Percentiles rank a stretch among this genome's conserved stretches.
These are phyloP conservation scores for Seira musarum DNA, from an alignment of 2,888 invertebrate genomes.

Conservation along the genomic window DNA sequence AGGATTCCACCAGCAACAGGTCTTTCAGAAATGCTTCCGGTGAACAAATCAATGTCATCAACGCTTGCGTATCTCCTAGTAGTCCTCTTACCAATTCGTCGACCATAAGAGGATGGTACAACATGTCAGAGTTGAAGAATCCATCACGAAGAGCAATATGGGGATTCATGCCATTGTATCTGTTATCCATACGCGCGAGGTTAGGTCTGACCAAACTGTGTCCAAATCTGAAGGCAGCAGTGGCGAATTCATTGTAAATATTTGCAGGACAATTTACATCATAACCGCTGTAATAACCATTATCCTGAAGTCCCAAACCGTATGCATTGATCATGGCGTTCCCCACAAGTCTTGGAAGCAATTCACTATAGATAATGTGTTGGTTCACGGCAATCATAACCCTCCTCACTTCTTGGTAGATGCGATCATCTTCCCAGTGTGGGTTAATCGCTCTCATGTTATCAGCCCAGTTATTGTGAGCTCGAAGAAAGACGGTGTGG, in stretches of 20 bases:
- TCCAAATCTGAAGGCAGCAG: conserved; percentile 93
- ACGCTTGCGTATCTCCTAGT: conserved; percentile 90
- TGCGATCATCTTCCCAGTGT: conserved; percentile 89
- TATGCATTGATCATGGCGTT: conserved; percentile 73
- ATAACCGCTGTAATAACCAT: conserved; percentile 79
- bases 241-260: conserved; percentile 90
- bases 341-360: conserved; percentile 87
- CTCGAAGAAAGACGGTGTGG: conserved; percentile 90
- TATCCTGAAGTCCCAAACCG: conserved; percentile 73
- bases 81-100: conserved; percentile 91
- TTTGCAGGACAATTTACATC: conserved; percentile 91
- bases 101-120: conserved; percentile 83
- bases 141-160: conserved; percentile 88
- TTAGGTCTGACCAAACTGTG: conserved; percentile 91
- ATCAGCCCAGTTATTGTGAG: conserved; percentile 90
- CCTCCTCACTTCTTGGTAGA: conserved; percentile 84
- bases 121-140: conserved; percentile 92
- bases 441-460: conserved; percentile 86
- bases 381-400: conserved; percentile 86
- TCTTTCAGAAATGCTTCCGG: conserved; percentile 92
- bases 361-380: conserved; percentile 90
- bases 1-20: conserved; percentile 92
- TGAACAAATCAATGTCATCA: conserved; percentile 97
- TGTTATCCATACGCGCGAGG: conserved; percentile 84
- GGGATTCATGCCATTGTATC: conserved; percentile 87